Conservation (phyloP, 2,113 vertebrate genomes). For the Grammomys surdaster region DNA sequence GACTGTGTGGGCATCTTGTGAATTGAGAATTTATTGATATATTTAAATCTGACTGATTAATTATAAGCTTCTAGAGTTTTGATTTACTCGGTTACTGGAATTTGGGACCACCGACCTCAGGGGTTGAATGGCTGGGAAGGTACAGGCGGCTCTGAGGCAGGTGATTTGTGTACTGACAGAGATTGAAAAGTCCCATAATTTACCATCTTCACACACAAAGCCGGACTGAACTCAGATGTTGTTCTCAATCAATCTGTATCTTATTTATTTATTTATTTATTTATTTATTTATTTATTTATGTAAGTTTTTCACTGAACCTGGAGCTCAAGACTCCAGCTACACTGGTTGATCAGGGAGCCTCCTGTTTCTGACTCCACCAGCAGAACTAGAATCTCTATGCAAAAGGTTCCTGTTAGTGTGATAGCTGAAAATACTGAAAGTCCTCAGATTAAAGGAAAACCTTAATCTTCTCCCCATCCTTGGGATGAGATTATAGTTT, state of each 20-base stretch:
- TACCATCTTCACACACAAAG: background rate
- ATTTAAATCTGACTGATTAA: too few species aligned
- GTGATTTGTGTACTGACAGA: background rate
- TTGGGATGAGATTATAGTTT: too few species aligned
- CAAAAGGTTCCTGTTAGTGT: background rate
- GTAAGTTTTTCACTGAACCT: background rate
- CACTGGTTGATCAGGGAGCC: background rate
- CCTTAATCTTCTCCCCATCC: background rate
- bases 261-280: background rate
- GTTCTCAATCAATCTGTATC: background rate
- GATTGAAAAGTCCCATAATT: background rate
- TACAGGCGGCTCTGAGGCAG: too few species aligned
- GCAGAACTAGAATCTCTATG: background rate
- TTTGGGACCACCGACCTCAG: too few species aligned
- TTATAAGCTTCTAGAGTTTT: too few species aligned
- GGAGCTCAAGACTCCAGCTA: background rate
- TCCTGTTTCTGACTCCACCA: background rate
- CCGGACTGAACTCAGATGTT: too few species aligned
- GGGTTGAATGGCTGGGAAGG: too few species aligned
- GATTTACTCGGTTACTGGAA: too few species aligned
- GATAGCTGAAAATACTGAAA: background rate
- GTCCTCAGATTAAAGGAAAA: conserved; percentile 11
- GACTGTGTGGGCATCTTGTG: too few species aligned
- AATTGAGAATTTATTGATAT: too few species aligned
- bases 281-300: background rate